Conservation (phyloP, 1,140 invertebrate genomes). For the Ptiloglossa arizonensis region DNA sequence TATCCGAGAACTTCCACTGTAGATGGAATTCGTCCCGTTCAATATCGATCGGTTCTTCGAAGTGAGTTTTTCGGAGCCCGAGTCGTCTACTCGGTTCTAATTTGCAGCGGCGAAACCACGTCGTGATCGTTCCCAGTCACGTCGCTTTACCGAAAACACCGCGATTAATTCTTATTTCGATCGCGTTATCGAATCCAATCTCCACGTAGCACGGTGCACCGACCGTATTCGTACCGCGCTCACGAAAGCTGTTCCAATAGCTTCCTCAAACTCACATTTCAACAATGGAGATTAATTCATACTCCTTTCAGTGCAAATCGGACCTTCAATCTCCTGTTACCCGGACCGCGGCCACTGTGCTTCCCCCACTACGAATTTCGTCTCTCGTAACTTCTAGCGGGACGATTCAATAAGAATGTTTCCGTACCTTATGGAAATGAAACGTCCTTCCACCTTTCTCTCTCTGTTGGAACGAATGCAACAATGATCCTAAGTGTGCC, state of each 20-base stretch:
- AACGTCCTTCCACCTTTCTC: too few species aligned
- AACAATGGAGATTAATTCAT: slow-evolving; percentile 28
- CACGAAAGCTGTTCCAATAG: not conserved
- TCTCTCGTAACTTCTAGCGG: not conserved
- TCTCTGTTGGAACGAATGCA: too few species aligned
- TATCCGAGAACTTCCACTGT: too few species aligned
- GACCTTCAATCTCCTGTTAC: slow-evolving; percentile 3
- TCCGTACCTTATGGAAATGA: too few species aligned
- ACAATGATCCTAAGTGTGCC: too few species aligned
- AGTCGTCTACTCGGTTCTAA: too few species aligned
- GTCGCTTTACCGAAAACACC: not conserved
- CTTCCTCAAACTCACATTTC: not conserved
- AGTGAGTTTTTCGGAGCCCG: too few species aligned
- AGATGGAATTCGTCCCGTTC: too few species aligned
- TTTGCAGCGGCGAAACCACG: not conserved
- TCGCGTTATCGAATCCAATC: slow-evolving; percentile 22
- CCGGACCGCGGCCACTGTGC: not conserved
- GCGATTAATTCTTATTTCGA: slow-evolving; percentile 21
- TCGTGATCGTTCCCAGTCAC: slow-evolving; percentile 14
- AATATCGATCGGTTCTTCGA: not conserved
- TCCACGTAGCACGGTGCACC: not conserved
- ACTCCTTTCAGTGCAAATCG: not conserved
- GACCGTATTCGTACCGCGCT: not conserved
- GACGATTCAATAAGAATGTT: not conserved
- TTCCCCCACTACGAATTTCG: too few species aligned